phyloP scores from a whole-genome alignment of 2,113 vertebrate genomes.

The Piaya cayana region DNA sequence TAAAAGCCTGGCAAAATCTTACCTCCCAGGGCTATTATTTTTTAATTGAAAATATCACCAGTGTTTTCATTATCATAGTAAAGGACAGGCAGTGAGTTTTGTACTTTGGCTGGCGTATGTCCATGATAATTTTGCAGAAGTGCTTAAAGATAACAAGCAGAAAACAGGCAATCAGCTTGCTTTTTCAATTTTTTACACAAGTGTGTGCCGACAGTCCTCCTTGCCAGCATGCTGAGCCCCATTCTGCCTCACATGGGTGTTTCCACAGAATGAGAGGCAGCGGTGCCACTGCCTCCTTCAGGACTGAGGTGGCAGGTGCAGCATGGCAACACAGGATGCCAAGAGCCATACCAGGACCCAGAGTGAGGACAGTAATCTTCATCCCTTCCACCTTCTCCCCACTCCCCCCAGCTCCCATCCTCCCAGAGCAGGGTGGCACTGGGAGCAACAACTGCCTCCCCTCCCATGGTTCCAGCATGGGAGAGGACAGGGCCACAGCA shows the following conservation, averaged over 20 bases:
- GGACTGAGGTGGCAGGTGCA: not conserved
- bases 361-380: not conserved
- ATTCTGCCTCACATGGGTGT: not conserved
- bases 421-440: not conserved
- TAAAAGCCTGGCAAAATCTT: constrained; percentile 28
- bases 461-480: not conserved
- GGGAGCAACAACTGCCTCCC: not conserved
- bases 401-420: not conserved
- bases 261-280: accelerated
- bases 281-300: not conserved
- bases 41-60: not conserved
- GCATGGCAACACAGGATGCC: accelerated
- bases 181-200: not conserved
- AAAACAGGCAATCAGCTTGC: not conserved
- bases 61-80: not conserved
- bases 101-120: not conserved
- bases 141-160: not conserved
- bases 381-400: not conserved
- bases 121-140: constrained; percentile 1
- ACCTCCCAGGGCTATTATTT: not conserved
- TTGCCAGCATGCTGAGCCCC: not conserved
- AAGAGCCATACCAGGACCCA: not conserved
- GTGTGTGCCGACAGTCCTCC: not conserved
- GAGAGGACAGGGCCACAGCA: not conserved
- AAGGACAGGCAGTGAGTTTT: not conserved